Base-by-base conservation (phyloP, 2,797 vertebrate genomes). In the Neopelma chrysocephalum region DNA sequence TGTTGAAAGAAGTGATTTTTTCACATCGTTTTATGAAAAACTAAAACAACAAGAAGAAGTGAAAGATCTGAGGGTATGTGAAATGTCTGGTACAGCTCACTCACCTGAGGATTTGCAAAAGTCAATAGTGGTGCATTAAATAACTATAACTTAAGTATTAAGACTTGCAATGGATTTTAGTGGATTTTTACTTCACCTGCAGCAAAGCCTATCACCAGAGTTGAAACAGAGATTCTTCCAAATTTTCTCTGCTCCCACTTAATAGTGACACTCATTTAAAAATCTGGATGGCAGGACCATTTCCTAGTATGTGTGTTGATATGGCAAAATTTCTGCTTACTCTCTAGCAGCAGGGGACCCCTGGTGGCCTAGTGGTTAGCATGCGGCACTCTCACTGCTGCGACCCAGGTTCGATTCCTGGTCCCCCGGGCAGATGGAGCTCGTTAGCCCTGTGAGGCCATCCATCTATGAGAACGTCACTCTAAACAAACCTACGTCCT, bases 31-130 rank as follows among this genome's bases (percentile, higher is more conserved):
- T 95, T 98, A 98, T 96, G 98, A 99, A 94, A 99, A 99, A 90
- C 97, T 99, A 82, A 99, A 98, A 91, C 98, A 98, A 40, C 98
- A 99, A 89, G 98, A 99, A 96, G 98, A 99, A 97, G 99, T 99
- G 65, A 99, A 98, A 97, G 98, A 99, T 93, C 96, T 99, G 95
- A 97, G 98, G 98, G 98, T 99, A 95, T 23, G 98, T 91, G 51
- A 60, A n/a, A 40, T 38, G 19, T 43, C 19, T 72, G 42, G 61
- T 48, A 66, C 6, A 71, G 16, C 19, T 66, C 48, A 6, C 45
- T 70, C 64, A 81, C 64, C 3, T 53, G 34, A 50, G 48, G 7
- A 50, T 73, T 42, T n/a, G 23, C 36, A 57, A 54, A 68, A 70
- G 13, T 66, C 38, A 45, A 6, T 66, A 71, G 31, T 47, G 8